phyloP scores from a whole-genome alignment of 2,888 invertebrate genomes.

The Athetis lepigone region DNA sequence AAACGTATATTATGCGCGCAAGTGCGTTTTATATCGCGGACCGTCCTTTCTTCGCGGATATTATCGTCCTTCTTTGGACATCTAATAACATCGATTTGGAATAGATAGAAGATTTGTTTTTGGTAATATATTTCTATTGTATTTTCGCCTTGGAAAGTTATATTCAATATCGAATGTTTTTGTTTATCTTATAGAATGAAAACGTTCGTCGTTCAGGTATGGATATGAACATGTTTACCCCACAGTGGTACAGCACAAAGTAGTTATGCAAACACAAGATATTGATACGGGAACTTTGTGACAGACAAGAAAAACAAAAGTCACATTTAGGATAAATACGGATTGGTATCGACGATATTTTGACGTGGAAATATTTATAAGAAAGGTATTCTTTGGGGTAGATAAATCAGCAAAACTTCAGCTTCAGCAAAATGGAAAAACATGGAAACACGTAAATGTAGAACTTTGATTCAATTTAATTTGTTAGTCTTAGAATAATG shows the following conservation, averaged over 20 bases:
- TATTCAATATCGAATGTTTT: conserved; percentile 64
- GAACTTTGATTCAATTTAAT: conserved; percentile 19
- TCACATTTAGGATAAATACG: conserved; percentile 75
- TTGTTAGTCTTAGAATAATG: conserved; percentile 42
- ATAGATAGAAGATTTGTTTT: conserved; percentile 69
- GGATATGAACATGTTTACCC: conserved; percentile 79
- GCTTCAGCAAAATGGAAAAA: background rate
- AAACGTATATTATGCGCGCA: conserved; percentile 91
- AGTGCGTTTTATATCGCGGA: conserved; percentile 88
- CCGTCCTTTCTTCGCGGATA: conserved; percentile 83
- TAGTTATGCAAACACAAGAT: conserved; percentile 88
- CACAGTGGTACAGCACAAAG: conserved; percentile 73
- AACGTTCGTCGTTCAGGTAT: conserved; percentile 73
- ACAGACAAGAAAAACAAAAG: conserved; percentile 86
- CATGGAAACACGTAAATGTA: background rate
- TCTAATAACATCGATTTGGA: conserved; percentile 84
- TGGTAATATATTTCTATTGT: conserved; percentile 57
- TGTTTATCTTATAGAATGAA: conserved; percentile 61
- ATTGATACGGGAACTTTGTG: conserved; percentile 85
- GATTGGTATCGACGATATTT: conserved; percentile 59
- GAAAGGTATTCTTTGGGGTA: conserved; percentile 28
- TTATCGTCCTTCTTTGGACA: conserved; percentile 89
- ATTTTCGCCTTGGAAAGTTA: conserved; percentile 40
- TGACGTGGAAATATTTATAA: conserved; percentile 58
- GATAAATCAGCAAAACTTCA: background rate